phyloP scores from a whole-genome alignment of 1,140 invertebrate species.

The Dinoponera quadriceps region DNA sequence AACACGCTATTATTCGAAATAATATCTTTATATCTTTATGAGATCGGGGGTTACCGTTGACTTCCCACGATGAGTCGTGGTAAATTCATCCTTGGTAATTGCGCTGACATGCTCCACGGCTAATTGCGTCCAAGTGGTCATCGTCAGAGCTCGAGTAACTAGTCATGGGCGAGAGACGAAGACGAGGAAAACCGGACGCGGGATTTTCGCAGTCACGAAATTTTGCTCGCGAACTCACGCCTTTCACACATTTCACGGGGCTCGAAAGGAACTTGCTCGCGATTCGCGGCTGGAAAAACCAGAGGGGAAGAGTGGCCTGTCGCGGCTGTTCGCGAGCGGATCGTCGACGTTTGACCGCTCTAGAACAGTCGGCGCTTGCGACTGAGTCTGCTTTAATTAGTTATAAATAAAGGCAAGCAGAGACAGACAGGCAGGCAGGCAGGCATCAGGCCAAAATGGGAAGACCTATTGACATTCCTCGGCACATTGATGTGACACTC shows the following conservation, averaged over 20 bases:
- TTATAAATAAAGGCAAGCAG: slow-evolving; percentile 82
- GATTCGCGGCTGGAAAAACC: not conserved
- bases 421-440: slow-evolving; percentile 44
- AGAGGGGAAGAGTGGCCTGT: too few relatives aligned
- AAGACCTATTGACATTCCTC: slow-evolving; percentile 73
- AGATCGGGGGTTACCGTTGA: slow-evolving; percentile 18
- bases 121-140: slow-evolving; percentile 89
- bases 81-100: slow-evolving; percentile 88
- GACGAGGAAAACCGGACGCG: not conserved
- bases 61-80: slow-evolving; percentile 84
- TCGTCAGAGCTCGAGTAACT: slow-evolving; percentile 70
- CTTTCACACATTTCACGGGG: not conserved
- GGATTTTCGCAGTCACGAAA: not conserved
- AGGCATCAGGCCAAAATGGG: slow-evolving; percentile 79
- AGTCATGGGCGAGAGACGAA: not conserved
- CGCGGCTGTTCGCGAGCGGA: too few relatives aligned
- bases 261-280: not conserved
- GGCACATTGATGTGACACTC: slow-evolving; percentile 51
- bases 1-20: too few relatives aligned
- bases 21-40: too few relatives aligned
- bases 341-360: slow-evolving; percentile 42
- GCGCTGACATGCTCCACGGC: slow-evolving; percentile 87
- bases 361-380: slow-evolving; percentile 44
- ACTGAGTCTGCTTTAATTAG: slow-evolving; percentile 80
- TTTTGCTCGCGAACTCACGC: not conserved